Percentiles rank a stretch among this genome's conserved stretches.
Conservation (phyloP, 1,140 invertebrate species). For the Tigriopus japonicus region DNA sequence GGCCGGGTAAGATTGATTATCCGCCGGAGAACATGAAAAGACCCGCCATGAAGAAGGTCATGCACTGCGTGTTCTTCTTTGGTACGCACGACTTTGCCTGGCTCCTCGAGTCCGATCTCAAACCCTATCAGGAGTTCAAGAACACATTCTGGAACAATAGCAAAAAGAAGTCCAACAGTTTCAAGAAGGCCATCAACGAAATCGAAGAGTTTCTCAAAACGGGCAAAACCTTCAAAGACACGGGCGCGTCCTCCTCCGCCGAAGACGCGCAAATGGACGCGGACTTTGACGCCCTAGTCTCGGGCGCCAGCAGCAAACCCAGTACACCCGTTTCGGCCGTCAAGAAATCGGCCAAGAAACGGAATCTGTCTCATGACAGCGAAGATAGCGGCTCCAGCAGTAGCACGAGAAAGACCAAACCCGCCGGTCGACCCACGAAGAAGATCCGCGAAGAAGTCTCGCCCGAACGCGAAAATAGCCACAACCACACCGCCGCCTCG, state of each 20-base stretch:
- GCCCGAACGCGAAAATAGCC: no score
- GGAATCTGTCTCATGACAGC: neutral
- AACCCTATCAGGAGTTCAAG: constrained; percentile 13
- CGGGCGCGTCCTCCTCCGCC: neutral
- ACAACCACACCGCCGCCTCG: neutral
- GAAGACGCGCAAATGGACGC: constrained; percentile 8
- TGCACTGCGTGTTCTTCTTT: constrained; percentile 80
- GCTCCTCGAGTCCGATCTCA: constrained; percentile 16
- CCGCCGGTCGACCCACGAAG: neutral
- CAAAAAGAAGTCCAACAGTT: constrained; percentile 14
- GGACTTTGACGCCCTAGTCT: constrained; percentile 10
- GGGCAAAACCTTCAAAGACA: neutral
- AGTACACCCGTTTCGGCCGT: neutral
- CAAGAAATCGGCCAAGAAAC: constrained; percentile 1
- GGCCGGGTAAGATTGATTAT: constrained; percentile 21
- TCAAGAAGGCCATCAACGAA: constrained; percentile 16
- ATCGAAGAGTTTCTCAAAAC: constrained; percentile 14
- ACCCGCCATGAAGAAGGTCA: constrained; percentile 31
- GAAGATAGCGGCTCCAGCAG: neutral
- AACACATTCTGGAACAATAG: constrained; percentile 7
- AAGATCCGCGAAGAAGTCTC: neutral
- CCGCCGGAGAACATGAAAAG: constrained; percentile 23
- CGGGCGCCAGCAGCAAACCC: neutral
- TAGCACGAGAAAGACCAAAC: neutral
- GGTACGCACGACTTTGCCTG: constrained; percentile 84